Evolutionary conservation across 2,888 invertebrate species (phyloP).

Genomic region (Drosophila quinaria): DNA sequence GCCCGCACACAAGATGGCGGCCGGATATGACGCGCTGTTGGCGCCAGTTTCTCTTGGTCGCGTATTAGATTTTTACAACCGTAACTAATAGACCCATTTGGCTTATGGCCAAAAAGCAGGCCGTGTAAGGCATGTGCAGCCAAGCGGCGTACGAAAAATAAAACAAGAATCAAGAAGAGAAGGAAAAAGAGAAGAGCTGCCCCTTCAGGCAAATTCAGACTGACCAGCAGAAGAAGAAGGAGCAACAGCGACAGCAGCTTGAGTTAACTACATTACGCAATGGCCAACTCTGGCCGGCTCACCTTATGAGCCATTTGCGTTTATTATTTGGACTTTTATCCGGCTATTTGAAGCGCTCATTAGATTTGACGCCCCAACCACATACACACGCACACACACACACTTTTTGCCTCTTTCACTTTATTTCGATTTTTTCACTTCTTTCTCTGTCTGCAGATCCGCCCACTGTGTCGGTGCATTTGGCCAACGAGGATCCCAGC

Average conservation of each 20-base stretch:
- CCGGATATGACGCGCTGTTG: conserved; percentile 39
- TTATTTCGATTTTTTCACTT: conserved; percentile 5
- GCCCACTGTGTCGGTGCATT: conserved; percentile 90
- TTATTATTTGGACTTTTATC: conserved; percentile 83
- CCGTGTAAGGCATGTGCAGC: conserved; percentile 45
- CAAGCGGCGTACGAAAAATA: conserved; percentile 27
- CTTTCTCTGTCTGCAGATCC: conserved; percentile 88
- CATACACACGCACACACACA: conserved; percentile 34
- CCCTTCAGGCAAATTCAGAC: conserved; percentile 5
- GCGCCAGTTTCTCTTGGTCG: conserved; percentile 62
- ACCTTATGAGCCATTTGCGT: conserved; percentile 82
- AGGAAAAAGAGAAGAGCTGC: conserved; percentile 4
- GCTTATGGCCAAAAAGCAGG: conserved; percentile 68
- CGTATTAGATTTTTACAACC: conserved; percentile 80
- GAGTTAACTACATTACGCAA: conserved; percentile 75
- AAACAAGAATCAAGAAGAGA: background rate
- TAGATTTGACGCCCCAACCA: conserved; percentile 65
- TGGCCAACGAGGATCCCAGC: conserved; percentile 89
- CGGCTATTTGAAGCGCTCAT: conserved; percentile 82
- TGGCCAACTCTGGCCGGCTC: conserved; percentile 37
- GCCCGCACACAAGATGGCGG: conserved; percentile 42
- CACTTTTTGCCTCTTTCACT: conserved; percentile 20
- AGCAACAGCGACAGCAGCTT: conserved; percentile 56
- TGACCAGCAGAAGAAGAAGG: conserved; percentile 19
- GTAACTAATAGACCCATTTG: conserved; percentile 82